Evolutionary conservation across 2,888 invertebrate genomes (phyloP), one percentile per base, ranked within the genome.

Genomic region (Carterocephalus palaemon): DNA sequence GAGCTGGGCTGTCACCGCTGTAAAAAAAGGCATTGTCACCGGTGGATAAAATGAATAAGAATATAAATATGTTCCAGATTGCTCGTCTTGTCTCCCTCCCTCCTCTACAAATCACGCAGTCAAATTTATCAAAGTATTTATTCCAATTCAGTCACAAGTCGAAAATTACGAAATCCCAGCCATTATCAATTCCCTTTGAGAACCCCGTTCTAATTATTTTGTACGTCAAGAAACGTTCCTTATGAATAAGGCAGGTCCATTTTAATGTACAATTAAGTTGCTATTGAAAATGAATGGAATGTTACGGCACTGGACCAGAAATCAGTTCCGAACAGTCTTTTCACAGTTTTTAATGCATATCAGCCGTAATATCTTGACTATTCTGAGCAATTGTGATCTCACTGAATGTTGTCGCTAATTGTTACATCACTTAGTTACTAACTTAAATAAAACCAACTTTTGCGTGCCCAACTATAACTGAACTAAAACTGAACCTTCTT

Each of bases 221-320:
- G 49, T 46, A 51, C 53, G 31, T 54, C 41, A 54, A 54, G 57
- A 50, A 36, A 10, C 26, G 28, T 34, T 46, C 29, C 23, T 47
- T 39, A 40, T 40, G 40, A 40, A 34, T 47, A 68, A 70, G 64
- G 66, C 64, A 69, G 56, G 55, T 56, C 53, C 63, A 60, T 69
- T 74, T 71, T 69, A 67, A 70, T 69, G 66, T 68, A 67, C 64
- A 71, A 73, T 76, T 73, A 60, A 60, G 52, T 54, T 46, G 48
- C 54, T 52, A 64, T 69, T 64, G 57, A 67, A 60, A 42, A 42
- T 42, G 42, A 42, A 34, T 20, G 26, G 20, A 19, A 26, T 19
- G 28, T 42, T 28, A 34, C 22, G 33, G 41, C 19, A 33, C 15
- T 33, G 26, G 34, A 34, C 41, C 29, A 9, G 28, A 36, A 42